Base-by-base conservation (phyloP, 2,888 invertebrate species). In the Apamea sordens region DNA sequence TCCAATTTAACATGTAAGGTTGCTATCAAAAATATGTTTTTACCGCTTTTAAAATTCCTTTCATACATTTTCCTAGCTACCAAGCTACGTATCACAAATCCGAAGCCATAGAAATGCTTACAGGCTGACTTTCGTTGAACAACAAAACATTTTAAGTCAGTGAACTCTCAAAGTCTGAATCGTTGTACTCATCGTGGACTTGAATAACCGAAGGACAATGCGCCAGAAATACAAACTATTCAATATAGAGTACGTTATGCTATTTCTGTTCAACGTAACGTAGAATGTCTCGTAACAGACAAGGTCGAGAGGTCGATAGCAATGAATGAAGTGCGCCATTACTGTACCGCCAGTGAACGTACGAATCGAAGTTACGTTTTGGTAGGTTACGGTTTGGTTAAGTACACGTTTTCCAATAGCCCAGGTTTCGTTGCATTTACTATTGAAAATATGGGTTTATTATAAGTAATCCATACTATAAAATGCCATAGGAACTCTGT, bases 131-230 rank as follows among this genome's bases (percentile, higher is more conserved):
- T 61, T 61, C n/a, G 5, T 28, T 64, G 13, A 73, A 53, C 63
- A 63, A 56, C 28, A 8, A 77, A 61, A 77, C 41, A 72, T 61
- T 65, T 64, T 7, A 67, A 28, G 73, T 76, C 82, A 84, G 71
- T 67, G 73, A 76, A 74, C 84, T 75, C 41, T 61, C 21, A 61
- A 71, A 67, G 28, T 75, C 44, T 50, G 47, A 50, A 75, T 28
- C 56, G 50, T 71, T 84, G 50, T 68, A 64, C 67, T 59, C 28
- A 41, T 65, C 32, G 70, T 47, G 15, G 21, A 53, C 36, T 47
- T 67, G 67, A 81, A 68, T 71, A 50, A 11, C 15, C n/a, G 18
- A 32, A 53, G 50, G 24, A 71, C 50, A 65, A 32, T 70, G 47
- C 32, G 44, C 74, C 53, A 24, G 61, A 44, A 67, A 76, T 68